phyloP scores from a whole-genome alignment of 2,888 invertebrate species.

The Aromia moschata region DNA sequence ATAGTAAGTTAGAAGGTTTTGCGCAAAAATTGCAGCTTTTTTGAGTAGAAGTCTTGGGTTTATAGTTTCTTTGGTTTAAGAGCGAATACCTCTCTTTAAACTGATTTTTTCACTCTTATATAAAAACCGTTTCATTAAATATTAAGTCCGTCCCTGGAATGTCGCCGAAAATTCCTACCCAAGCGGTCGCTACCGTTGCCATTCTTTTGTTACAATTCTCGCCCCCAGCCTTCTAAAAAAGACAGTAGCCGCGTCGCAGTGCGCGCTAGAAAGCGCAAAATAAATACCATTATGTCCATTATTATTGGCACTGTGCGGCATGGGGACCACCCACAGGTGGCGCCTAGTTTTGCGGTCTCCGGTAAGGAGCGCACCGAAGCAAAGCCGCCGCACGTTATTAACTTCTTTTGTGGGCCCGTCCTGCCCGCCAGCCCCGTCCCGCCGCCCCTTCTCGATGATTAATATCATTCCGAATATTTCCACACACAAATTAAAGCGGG shows the following conservation, averaged over 20 bases:
- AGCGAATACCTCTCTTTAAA: no score
- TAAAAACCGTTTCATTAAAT: no score
- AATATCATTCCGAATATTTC: slow-evolving; percentile 45
- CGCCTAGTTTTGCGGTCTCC: slow-evolving; percentile 44
- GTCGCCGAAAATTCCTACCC: no score
- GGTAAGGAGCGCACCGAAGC: slow-evolving; percentile 41
- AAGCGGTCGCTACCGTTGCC: no score
- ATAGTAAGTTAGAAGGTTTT: no score
- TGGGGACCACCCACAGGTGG: slow-evolving; percentile 48
- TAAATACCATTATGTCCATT: slow-evolving; percentile 30
- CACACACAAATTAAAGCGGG: slow-evolving; percentile 29
- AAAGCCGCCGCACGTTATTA: slow-evolving; percentile 49
- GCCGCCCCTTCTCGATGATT: slow-evolving; percentile 45
- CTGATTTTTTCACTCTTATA: no score
- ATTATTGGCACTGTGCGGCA: slow-evolving; percentile 21
- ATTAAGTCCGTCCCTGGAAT: no score
- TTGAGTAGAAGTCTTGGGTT: no score
- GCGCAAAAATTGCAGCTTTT: no score
- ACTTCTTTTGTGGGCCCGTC: slow-evolving; percentile 54
- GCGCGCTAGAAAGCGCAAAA: slow-evolving; percentile 22
- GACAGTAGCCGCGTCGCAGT: slow-evolving; percentile 21
- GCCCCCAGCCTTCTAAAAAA: neutral
- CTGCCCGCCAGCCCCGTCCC: slow-evolving; percentile 47
- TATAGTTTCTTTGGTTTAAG: no score
- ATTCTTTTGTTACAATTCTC: neutral